phyloP scores from a whole-genome alignment of 1,140 invertebrate genomes.

The Bombus waltoni region DNA sequence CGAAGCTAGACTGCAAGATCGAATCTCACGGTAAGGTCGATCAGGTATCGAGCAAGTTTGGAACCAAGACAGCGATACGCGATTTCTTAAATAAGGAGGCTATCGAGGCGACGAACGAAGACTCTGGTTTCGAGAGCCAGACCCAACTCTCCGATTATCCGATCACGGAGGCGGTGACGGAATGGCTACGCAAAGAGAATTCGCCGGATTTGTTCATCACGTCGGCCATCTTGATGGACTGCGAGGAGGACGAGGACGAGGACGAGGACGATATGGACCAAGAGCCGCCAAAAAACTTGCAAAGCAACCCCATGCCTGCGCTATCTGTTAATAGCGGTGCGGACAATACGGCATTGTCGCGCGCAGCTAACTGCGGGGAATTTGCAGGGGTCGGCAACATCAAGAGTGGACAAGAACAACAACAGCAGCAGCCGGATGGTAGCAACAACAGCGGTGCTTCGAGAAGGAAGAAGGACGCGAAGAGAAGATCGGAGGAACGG shows the following conservation, averaged over 20 bases:
- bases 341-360: conserved; percentile 70
- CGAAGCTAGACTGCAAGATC: background rate
- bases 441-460: conserved; percentile 10
- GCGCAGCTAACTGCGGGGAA: conserved; percentile 74
- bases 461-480: conserved; percentile 45
- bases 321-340: conserved; percentile 82
- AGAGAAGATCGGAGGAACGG: conserved; percentile 41
- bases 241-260: conserved; percentile 60
- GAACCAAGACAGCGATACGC: conserved; percentile 32
- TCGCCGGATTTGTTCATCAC: conserved; percentile 73
- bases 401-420: conserved; percentile 31
- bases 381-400: conserved; percentile 75
- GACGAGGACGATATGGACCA: conserved; percentile 60
- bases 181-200: conserved; percentile 78
- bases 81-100: conserved; percentile 51
- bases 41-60: conserved; percentile 8
- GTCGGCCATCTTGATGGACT: conserved; percentile 58
- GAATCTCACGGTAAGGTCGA: conserved; percentile 25
- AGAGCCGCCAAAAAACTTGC: conserved; percentile 83
- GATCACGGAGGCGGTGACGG: conserved; percentile 80
- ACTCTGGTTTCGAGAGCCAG: conserved; percentile 77
- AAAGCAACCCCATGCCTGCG: conserved; percentile 84
- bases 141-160: conserved; percentile 66
- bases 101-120: conserved; percentile 68
- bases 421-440: conserved; percentile 29